Conservation (phyloP, 1,140 invertebrate species). For the Drosophila ercepeae region DNA sequence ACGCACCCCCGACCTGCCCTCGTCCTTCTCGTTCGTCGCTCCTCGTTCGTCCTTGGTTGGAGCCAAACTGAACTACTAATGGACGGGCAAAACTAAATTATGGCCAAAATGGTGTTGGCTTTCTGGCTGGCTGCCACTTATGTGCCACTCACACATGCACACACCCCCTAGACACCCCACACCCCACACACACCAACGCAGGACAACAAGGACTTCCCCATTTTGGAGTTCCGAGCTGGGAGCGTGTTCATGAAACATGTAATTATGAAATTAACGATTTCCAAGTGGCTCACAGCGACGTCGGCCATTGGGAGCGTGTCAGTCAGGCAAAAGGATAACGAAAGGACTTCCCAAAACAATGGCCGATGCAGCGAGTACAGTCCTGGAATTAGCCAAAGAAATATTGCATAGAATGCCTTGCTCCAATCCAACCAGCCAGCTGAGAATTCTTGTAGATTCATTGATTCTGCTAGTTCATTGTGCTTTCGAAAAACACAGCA, state of each 20-base stretch:
- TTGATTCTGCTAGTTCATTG: not conserved
- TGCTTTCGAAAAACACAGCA: not conserved
- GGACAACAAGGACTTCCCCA: constrained; percentile 26
- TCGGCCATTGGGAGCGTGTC: constrained; percentile 40
- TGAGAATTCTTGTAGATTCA: not conserved
- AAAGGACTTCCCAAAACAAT: constrained; percentile 8
- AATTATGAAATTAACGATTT: constrained; percentile 83
- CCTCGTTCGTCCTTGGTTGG: constrained; percentile 17
- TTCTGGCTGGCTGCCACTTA: constrained; percentile 80
- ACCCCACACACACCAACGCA: constrained; percentile 1
- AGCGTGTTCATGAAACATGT: constrained; percentile 80
- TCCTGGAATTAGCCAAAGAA: not conserved
- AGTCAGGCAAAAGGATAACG: constrained; percentile 8
- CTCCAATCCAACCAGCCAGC: no score
- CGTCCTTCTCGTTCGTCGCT: not conserved
- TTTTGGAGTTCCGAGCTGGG: constrained; percentile 58
- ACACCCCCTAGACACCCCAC: constrained; percentile 4
- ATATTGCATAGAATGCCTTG: no score
- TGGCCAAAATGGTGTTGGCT: constrained; percentile 81
- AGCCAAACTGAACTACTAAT: constrained; percentile 60
- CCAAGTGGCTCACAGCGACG: constrained; percentile 74
- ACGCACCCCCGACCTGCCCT: not conserved
- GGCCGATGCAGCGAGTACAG: constrained; percentile 4
- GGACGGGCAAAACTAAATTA: constrained; percentile 80
- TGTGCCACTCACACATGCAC: constrained; percentile 67